Conservation (phyloP, 2,113 vertebrate genomes). For the Tiliqua scincoides region DNA sequence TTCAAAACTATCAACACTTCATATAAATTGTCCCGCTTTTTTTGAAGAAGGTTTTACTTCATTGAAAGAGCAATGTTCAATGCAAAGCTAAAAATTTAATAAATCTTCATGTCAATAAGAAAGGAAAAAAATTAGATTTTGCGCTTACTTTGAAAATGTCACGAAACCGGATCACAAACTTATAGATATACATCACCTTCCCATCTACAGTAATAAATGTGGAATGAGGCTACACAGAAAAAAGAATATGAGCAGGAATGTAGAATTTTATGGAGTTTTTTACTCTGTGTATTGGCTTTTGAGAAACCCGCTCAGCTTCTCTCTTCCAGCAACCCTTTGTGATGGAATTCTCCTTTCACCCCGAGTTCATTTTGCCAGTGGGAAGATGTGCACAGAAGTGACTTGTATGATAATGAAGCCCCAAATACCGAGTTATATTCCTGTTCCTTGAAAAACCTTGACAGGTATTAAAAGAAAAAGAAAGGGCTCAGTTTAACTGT, state of each 20-base stretch:
- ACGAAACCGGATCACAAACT: no score
- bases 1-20: no score
- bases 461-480: constrained; percentile 45
- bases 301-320: not conserved
- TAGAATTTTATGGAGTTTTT: not conserved
- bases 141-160: no score
- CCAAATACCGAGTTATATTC: constrained; percentile 20
- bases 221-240: not conserved
- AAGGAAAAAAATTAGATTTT: no score
- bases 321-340: constrained; percentile 18
- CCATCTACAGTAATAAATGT: not conserved
- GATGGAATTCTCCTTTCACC: not conserved
- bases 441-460: constrained; percentile 35
- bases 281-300: not conserved
- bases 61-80: no score
- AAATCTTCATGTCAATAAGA: no score
- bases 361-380: constrained; percentile 33
- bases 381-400: constrained; percentile 24
- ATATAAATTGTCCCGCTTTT: no score
- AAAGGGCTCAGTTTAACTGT: constrained; percentile 44
- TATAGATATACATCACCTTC: not conserved
- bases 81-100: no score
- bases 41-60: no score
- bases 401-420: constrained; percentile 43
- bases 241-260: constrained; percentile 6